These are phyloP conservation scores for Zoanthus sociatus DNA, from an alignment of 92 coral and sea anemone genomes.

Conservation along the genomic window DNA sequence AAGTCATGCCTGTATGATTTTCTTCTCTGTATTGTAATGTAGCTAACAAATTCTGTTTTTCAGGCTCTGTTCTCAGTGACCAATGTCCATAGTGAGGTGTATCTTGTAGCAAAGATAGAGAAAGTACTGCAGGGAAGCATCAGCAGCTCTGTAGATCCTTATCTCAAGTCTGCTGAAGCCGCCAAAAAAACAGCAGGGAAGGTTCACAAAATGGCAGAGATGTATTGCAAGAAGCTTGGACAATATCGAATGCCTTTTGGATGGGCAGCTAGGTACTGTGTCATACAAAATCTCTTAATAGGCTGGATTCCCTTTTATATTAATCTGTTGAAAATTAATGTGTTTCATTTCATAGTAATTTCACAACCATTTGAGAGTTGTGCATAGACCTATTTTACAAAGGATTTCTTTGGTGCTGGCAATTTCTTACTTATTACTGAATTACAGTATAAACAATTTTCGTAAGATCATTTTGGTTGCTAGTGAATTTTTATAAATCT, in stretches of 20 bases:
- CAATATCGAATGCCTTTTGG: conserved; percentile 94
- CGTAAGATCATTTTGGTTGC: too few species aligned
- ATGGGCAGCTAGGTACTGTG: conserved; percentile 84
- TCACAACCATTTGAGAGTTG: too few species aligned
- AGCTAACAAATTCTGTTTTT: neutral
- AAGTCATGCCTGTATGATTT: too few species aligned
- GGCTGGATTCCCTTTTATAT: neutral
- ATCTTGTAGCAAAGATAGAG: conserved; percentile 87
- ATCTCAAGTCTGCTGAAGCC: conserved; percentile 94
- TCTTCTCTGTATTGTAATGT: neutral
- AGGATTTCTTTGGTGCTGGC: too few species aligned
- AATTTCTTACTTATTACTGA: too few species aligned
- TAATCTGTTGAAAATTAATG: neutral
- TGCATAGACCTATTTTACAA: too few species aligned
- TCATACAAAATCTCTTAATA: neutral
- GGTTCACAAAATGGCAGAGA: conserved; percentile 90
- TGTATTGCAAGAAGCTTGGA: conserved; percentile 86
- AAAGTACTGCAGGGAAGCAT: conserved; percentile 97
- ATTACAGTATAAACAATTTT: too few species aligned
- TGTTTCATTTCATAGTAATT: too few species aligned
- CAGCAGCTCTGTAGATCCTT: conserved; percentile 88
- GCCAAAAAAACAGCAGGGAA: conserved; percentile 83
- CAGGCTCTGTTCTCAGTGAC: conserved; percentile 96
- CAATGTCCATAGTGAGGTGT: conserved; percentile 85
- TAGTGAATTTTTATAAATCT: too few species aligned